Percentiles rank a stretch among this genome's conserved stretches.
phyloP scores from a whole-genome alignment of 1,140 invertebrate species.

The Trachymyrmex septentrionalis region DNA sequence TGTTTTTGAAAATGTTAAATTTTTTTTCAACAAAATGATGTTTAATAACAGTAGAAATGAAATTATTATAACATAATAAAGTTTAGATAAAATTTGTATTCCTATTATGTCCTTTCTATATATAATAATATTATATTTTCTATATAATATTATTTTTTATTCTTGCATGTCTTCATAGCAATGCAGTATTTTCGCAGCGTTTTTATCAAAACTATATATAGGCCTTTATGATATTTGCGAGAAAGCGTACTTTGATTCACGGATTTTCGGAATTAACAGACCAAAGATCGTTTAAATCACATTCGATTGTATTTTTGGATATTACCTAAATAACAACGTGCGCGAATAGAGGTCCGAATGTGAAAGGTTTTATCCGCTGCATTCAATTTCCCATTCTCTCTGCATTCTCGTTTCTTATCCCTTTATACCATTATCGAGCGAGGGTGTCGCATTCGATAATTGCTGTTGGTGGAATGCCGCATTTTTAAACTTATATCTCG shows the following conservation, averaged over 20 bases:
- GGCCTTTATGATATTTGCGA: slow-evolving; percentile 14
- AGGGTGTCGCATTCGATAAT: slow-evolving; percentile 42
- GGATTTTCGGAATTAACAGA: slow-evolving; percentile 47
- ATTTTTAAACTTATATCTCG: slow-evolving; percentile 41
- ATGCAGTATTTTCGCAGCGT: neutral
- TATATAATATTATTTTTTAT: too few species aligned
- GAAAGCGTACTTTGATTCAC: slow-evolving; percentile 14
- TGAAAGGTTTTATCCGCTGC: slow-evolving; percentile 52
- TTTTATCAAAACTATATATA: slow-evolving; percentile 7
- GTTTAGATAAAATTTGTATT: neutral
- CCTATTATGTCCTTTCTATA: too few species aligned
- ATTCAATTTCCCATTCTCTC: slow-evolving; percentile 53
- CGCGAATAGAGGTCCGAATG: slow-evolving; percentile 32
- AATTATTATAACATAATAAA: neutral
- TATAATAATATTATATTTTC: too few species aligned
- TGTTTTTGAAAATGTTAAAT: neutral
- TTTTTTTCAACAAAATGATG: neutral
- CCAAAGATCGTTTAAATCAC: slow-evolving; percentile 52
- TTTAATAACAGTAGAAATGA: neutral
- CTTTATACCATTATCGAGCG: neutral
- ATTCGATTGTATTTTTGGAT: slow-evolving; percentile 57
- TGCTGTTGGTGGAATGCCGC: slow-evolving; percentile 20
- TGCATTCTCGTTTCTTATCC: slow-evolving; percentile 41
- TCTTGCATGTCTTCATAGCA: neutral
- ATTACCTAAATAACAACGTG: slow-evolving; percentile 42